phyloP scores from a whole-genome alignment of 2,797 vertebrate species.

The Yasuhikotakia modesta region DNA sequence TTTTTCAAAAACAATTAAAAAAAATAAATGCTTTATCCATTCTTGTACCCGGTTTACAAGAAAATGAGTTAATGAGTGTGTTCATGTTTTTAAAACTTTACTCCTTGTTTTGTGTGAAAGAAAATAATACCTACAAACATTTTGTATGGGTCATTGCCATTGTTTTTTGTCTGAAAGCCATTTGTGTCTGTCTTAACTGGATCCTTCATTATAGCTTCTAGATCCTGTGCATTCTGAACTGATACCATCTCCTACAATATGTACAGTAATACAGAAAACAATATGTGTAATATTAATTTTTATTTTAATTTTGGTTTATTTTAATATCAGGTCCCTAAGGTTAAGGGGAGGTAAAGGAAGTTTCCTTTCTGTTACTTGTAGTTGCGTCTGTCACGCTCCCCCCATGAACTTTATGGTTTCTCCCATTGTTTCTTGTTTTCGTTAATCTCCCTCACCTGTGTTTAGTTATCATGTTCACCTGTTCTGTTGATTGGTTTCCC shows the following conservation, averaged over 20 bases:
- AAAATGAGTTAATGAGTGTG: too few relatives aligned
- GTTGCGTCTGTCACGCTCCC: too few relatives aligned
- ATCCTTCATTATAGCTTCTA: conserved; percentile 81
- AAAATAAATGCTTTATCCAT: not conserved
- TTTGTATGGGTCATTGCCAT: conserved; percentile 76
- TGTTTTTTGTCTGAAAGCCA: conserved; percentile 62
- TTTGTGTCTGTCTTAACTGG: conserved; percentile 69
- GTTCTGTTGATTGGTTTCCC: too few relatives aligned
- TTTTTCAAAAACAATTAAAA: not conserved
- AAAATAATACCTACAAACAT: conserved; percentile 83
- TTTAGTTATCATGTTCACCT: too few relatives aligned
- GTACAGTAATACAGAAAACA: not conserved
- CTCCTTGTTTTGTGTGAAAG: not conserved
- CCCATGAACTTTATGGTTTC: too few relatives aligned
- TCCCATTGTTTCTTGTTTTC: too few relatives aligned
- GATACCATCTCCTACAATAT: conserved; percentile 83
- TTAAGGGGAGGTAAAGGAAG: too few relatives aligned
- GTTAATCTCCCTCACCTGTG: too few relatives aligned
- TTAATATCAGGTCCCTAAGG: not conserved
- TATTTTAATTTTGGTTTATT: not conserved
- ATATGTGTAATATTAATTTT: not conserved
- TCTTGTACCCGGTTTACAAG: not conserved
- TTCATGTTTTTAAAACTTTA: too few relatives aligned
- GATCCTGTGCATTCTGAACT: conserved; percentile 75
- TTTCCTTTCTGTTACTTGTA: too few relatives aligned